phyloP scores from a whole-genome alignment of 2,888 invertebrate genomes.

The Pandemis heparana region DNA sequence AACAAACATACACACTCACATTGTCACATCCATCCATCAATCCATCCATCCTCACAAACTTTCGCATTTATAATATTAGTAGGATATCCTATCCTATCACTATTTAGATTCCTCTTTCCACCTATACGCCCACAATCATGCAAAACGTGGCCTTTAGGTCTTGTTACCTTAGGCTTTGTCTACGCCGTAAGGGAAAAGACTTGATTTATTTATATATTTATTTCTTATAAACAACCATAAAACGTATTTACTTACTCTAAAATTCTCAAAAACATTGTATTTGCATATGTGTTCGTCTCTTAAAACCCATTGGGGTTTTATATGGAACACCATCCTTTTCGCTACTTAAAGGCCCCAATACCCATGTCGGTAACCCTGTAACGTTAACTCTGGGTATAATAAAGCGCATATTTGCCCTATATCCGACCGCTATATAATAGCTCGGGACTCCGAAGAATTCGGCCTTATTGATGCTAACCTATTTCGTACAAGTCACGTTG shows the following conservation, averaged over 20 bases:
- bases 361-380: constrained; percentile 4
- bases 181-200: no score
- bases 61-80: no score
- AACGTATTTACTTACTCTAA: background rate
- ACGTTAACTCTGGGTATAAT: constrained; percentile 3
- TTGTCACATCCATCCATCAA: no score
- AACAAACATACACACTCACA: no score
- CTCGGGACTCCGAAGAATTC: background rate
- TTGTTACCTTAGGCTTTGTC: no score
- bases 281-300: background rate
- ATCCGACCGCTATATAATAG: background rate
- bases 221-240: background rate
- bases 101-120: no score
- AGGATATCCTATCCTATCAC: no score
- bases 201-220: no score
- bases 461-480: background rate
- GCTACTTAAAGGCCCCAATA: background rate
- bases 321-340: background rate
- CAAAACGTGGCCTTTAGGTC: no score
- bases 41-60: no score
- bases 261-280: background rate
- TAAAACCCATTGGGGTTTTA: background rate
- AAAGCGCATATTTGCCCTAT: constrained; percentile 10
- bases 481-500: background rate
- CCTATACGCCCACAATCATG: no score